These are phyloP conservation scores for Wiebesia pumilae DNA, from an alignment of 1,140 invertebrate species.

Conservation along the genomic window DNA sequence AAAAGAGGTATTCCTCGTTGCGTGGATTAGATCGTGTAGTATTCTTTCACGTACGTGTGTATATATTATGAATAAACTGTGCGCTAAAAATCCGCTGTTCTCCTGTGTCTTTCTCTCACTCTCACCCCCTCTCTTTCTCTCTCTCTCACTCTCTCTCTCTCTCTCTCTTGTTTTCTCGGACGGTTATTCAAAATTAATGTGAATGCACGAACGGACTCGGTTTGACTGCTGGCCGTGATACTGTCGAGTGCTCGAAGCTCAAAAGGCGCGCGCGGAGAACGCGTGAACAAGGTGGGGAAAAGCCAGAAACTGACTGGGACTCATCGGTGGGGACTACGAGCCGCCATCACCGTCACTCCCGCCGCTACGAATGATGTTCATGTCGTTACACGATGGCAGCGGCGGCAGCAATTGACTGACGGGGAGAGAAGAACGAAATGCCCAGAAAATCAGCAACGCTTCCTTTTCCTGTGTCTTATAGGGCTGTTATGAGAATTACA, in stretches of 20 bases:
- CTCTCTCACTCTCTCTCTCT: constrained; percentile 26
- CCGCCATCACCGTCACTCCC: constrained; percentile 9
- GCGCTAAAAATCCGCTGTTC: not conserved
- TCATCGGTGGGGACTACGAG: constrained; percentile 46
- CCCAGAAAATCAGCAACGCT: not conserved
- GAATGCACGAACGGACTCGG: constrained; percentile 73
- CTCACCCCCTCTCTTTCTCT: not conserved
- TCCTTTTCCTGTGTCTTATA: not conserved
- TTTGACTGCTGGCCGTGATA: constrained; percentile 70
- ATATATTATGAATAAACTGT: not conserved
- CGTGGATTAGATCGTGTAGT: not conserved
- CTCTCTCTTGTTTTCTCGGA: constrained; percentile 9
- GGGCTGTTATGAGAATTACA: too few species aligned
- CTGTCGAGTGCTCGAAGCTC: constrained; percentile 62
- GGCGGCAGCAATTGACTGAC: not conserved
- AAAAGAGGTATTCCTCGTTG: not conserved
- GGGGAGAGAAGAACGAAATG: constrained; percentile 5
- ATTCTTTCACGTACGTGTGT: not conserved
- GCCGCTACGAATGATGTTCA: constrained; percentile 26
- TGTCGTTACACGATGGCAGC: not conserved
- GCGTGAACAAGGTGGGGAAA: constrained; percentile 59
- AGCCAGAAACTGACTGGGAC: constrained; percentile 56
- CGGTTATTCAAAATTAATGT: constrained; percentile 63
- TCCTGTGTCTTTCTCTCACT: not conserved
- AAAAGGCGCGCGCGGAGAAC: constrained; percentile 46